These are phyloP conservation scores for Orthonyx spaldingii DNA, from an alignment of 2,113 vertebrate species.

Conservation along the genomic window DNA sequence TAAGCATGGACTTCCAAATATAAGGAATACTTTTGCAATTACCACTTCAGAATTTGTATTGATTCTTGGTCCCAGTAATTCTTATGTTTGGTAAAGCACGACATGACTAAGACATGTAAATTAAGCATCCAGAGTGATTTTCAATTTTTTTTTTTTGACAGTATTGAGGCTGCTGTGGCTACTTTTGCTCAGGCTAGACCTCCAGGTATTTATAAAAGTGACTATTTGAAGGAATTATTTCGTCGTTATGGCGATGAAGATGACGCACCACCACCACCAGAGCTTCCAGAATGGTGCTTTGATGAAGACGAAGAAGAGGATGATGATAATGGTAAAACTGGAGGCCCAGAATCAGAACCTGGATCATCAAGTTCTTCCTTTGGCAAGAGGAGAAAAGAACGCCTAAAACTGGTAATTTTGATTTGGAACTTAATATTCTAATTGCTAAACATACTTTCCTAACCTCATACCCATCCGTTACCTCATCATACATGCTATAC, in stretches of 20 bases:
- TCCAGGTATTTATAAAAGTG: slow-evolving; percentile 97
- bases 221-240: slow-evolving; percentile 97
- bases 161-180: slow-evolving; percentile 92
- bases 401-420: slow-evolving; percentile 87
- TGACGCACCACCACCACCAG: slow-evolving; percentile 85
- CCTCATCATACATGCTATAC: rapidly evolving
- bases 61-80: not conserved
- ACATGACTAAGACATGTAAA: not conserved
- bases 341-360: slow-evolving; percentile 85
- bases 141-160: slow-evolving; percentile 63
- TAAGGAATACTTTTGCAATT: not conserved
- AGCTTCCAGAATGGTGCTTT: slow-evolving; percentile 94
- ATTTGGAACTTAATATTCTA: not conserved
- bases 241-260: slow-evolving; percentile 92
- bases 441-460: not conserved
- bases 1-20: not conserved
- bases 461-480: not conserved
- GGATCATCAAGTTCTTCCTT: slow-evolving; percentile 86
- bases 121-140: not conserved
- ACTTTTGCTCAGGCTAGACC: slow-evolving; percentile 89
- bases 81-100: not conserved
- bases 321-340: slow-evolving; percentile 69
- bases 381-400: slow-evolving; percentile 90
- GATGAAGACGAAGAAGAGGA: slow-evolving; percentile 89
- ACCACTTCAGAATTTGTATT: not conserved